Evolutionary conservation across 2,888 invertebrate genomes (phyloP).

Genomic region (Cremastinae sp.): DNA sequence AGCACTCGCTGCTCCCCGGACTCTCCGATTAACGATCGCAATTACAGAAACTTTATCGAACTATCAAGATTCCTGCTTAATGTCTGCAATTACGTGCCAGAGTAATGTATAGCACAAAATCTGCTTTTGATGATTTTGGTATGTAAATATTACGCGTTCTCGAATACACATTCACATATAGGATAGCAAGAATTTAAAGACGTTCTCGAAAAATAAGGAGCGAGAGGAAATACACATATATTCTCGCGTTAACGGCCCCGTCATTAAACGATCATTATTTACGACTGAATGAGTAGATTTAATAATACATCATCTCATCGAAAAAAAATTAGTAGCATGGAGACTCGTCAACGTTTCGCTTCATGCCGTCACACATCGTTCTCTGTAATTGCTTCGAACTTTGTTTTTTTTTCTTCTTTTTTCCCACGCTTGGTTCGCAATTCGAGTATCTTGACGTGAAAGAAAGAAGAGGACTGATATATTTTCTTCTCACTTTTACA

Average conservation of each 20-base stretch:
- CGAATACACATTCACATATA: constrained; percentile 8
- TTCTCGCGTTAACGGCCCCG: neutral
- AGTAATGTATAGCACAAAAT: neutral
- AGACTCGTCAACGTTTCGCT: constrained; percentile 13
- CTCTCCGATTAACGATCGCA: constrained; percentile 53
- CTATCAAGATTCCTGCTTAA: constrained; percentile 43
- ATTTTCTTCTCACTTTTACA: neutral
- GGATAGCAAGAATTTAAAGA: neutral
- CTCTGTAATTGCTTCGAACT: constrained; percentile 30
- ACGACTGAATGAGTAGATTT: constrained; percentile 56
- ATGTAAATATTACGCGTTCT: neutral
- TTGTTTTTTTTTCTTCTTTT: neutral
- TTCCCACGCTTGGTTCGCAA: neutral
- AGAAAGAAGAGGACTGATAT: neutral
- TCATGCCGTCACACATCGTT: neutral
- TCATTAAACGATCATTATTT: constrained; percentile 61
- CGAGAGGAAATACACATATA: neutral
- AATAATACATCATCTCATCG: constrained; percentile 44
- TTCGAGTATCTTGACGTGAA: constrained; percentile 6
- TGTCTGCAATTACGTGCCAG: constrained; percentile 30
- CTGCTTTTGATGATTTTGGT: constrained; percentile 15
- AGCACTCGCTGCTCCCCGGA: constrained; percentile 14
- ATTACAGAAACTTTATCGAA: constrained; percentile 59
- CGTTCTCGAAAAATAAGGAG: constrained; percentile 18
- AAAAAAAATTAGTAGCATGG: constrained; percentile 1